These are phyloP conservation scores for Drosophila pseudoobscura DNA, from an alignment of 1,140 invertebrate species.

Conservation along the genomic window DNA sequence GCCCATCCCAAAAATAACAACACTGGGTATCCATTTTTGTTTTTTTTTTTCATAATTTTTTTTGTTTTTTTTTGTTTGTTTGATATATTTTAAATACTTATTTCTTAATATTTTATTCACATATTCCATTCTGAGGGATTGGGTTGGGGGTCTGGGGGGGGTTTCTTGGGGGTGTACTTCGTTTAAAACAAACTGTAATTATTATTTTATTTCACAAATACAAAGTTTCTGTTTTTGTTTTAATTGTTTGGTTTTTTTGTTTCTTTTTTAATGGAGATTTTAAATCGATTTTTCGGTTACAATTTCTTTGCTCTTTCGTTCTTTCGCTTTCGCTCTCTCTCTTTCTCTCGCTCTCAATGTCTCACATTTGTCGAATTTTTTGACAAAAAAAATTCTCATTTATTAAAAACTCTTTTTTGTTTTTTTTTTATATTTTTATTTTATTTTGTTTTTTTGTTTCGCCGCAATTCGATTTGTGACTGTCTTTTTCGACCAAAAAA, in stretches of 20 bases:
- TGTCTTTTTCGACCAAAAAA: conserved; percentile 46
- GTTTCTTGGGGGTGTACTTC: conserved; percentile 11
- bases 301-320: neutral
- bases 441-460: conserved; percentile 3
- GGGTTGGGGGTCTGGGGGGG: conserved; percentile 10
- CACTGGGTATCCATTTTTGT: neutral
- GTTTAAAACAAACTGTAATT: conserved; percentile 76
- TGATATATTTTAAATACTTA: conserved; percentile 82
- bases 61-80: conserved; percentile 61
- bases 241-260: conserved; percentile 5
- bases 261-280: conserved; percentile 48
- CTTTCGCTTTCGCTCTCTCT: neutral
- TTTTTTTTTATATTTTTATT: conserved; percentile 1
- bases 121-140: conserved; percentile 65
- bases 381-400: conserved; percentile 25
- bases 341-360: neutral
- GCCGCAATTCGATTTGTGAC: conserved; percentile 47
- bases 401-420: conserved; percentile 44
- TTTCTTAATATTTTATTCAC: conserved; percentile 78
- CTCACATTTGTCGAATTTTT: conserved; percentile 9
- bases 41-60: conserved; percentile 61
- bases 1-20: conserved; percentile 21
- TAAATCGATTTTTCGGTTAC: conserved; percentile 28
- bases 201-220: conserved; percentile 78
- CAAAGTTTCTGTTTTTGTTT: conserved; percentile 43